Evolutionary conservation across 2,888 invertebrate genomes (phyloP).

Genomic region (Pseudococcus longispinus): DNA sequence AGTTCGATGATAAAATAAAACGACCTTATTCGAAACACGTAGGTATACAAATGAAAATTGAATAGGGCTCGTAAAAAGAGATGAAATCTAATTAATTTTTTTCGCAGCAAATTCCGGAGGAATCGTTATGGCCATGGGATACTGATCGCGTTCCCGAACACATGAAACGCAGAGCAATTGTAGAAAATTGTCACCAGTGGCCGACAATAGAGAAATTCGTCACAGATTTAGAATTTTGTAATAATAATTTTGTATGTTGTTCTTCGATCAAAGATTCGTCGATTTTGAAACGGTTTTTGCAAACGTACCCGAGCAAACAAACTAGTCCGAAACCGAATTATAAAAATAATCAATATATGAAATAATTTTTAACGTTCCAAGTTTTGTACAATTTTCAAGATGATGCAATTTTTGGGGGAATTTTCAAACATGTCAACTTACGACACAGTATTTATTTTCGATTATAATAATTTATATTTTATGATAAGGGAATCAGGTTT

Average conservation of each 20-base stretch:
- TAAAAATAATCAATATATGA: constrained; percentile 48
- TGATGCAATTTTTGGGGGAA: not conserved
- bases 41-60: not conserved
- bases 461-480: not conserved
- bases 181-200: constrained; percentile 1
- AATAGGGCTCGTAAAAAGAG: not conserved
- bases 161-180: not conserved
- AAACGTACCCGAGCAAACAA: constrained; percentile 46
- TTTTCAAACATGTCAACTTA: not conserved
- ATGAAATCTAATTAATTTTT: not conserved
- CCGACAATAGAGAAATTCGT: not conserved
- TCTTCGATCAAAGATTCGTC: not conserved
- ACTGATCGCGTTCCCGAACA: constrained; percentile 27
- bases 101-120: not conserved
- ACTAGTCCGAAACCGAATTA: constrained; percentile 38
- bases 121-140: constrained; percentile 46
- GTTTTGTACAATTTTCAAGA: not conserved
- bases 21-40: not conserved
- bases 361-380: not conserved
- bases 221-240: constrained; percentile 15
- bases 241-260: constrained; percentile 40
- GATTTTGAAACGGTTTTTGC: constrained; percentile 43
- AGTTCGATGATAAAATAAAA: constrained; percentile 16
- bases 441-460: not conserved
- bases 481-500: not conserved